Conservation (phyloP, 35 echinoderm and acorn worm species). For the Apostichopus parvimensis region DNA sequence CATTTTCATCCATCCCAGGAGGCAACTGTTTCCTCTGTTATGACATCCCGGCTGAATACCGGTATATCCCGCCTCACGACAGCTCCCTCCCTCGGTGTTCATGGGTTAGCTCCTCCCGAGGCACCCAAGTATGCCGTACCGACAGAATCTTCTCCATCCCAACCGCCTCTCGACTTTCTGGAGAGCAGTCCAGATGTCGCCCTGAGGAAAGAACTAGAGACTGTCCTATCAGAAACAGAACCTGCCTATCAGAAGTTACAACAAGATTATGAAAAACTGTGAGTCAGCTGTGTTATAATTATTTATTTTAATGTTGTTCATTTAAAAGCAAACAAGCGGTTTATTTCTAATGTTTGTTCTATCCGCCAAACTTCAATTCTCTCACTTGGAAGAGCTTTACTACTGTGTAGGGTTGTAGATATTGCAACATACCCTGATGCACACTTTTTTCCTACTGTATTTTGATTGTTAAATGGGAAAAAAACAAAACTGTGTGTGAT, state of each 20-base stretch:
- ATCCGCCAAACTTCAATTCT: too few relatives aligned
- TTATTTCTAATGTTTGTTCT: too few relatives aligned
- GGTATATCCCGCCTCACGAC: conserved; percentile 58
- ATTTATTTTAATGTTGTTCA: background rate
- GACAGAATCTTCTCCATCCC: background rate
- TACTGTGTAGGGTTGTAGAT: too few relatives aligned
- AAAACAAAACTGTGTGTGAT: too few relatives aligned
- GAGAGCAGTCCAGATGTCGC: background rate
- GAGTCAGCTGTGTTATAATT: conserved; percentile 25
- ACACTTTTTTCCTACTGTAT: too few relatives aligned
- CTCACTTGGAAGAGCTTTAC: too few relatives aligned
- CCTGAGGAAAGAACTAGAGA: conserved; percentile 53
- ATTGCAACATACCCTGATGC: too few relatives aligned
- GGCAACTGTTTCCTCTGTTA: conserved; percentile 71
- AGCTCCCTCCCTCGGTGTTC: conserved; percentile 22
- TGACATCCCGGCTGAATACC: conserved; percentile 65
- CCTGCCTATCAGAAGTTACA: conserved; percentile 56
- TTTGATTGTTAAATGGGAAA: too few relatives aligned
- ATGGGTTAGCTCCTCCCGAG: conserved; percentile 37
- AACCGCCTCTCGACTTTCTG: conserved; percentile 9
- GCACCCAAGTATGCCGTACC: background rate
- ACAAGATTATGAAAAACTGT: conserved; percentile 79
- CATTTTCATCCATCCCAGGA: conserved; percentile 36
- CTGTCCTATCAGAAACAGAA: conserved; percentile 30
- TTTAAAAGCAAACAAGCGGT: too few relatives aligned